Evolutionary conservation across 1,140 invertebrate species (phyloP), one percentile per base, ranked within the genome.

Genomic region (Plutomurus gul): DNA sequence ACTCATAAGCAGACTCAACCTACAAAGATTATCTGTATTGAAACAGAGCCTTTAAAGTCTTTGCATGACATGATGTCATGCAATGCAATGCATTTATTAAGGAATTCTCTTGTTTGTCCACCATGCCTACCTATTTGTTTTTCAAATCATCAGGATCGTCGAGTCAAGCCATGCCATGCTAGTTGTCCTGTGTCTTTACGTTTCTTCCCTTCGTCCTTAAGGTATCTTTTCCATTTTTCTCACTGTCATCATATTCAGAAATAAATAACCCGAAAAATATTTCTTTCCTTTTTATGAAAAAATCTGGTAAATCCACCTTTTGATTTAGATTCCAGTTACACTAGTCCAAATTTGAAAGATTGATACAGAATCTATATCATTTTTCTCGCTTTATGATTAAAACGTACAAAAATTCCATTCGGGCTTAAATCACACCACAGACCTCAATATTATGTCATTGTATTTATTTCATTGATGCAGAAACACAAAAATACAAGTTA

Each of bases 91-190:
- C 56, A 65, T 65, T 65, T 65, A 65, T 65, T 65, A 65, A 65
- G 27, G 56, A 65, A 65, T 65, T 65, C 36, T 65, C 56, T 65
- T 65, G 56, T 65, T 65, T 65, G 56, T 65, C 56, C 56, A 65
- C 56, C 56, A 65, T 51, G 27, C 56, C 56, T 65, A 65, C 56
- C 56, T 65, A 65, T 65, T 65, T 65, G 56, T 65, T 65, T 65
- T 65, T 65, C 56, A 65, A 65, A 65, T 65, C 56, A 65, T 65
- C 56, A 36, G 56, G n/a, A n/a, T n/a, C n/a, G n/a, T n/a, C n/a
- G n/a, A n/a, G n/a, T n/a, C n/a, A n/a, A n/a, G n/a, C n/a, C n/a
- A n/a, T n/a, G n/a, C n/a, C n/a, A n/a, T n/a, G n/a, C n/a, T n/a
- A n/a, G n/a, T n/a, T n/a, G n/a, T n/a, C n/a, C 37, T 39, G 13